phyloP scores from a whole-genome alignment of 2,888 invertebrate species.

The Nomada fabriciana region DNA sequence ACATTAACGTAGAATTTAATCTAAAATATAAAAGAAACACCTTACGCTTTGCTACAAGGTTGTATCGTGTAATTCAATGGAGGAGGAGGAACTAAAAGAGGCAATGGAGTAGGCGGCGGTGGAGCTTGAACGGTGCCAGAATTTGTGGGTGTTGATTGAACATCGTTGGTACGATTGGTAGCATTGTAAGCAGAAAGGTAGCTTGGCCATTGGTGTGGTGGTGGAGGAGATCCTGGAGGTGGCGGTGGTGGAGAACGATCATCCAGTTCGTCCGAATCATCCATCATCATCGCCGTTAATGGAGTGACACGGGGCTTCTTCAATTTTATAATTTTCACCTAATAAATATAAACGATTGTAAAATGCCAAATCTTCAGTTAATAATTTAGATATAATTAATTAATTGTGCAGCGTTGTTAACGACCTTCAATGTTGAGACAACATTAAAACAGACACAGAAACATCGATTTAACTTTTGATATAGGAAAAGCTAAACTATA shows the following conservation, averaged over 20 bases:
- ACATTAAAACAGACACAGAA: not conserved
- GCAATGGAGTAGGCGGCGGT: conserved; percentile 83
- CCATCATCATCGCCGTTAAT: conserved; percentile 81
- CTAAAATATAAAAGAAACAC: conserved; percentile 23
- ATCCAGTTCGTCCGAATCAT: conserved; percentile 85
- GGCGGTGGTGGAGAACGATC: conserved; percentile 87
- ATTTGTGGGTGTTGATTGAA: conserved; percentile 52
- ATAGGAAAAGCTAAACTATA: not conserved
- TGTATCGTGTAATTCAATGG: conserved; percentile 82
- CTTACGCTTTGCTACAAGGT: conserved; percentile 81
- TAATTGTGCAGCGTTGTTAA: too few species aligned
- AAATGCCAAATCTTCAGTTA: too few species aligned
- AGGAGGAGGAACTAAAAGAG: conserved; percentile 82
- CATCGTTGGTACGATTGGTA: conserved; percentile 51
- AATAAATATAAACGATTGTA: conserved; percentile 23
- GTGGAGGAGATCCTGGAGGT: conserved; percentile 87
- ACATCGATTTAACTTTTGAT: not conserved
- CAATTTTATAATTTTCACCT: conserved; percentile 85
- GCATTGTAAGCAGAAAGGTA: conserved; percentile 80
- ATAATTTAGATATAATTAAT: too few species aligned
- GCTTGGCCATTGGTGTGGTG: conserved; percentile 85
- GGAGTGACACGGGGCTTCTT: conserved; percentile 82
- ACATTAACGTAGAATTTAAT: conserved; percentile 14
- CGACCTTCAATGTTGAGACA: too few species aligned
- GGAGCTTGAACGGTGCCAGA: conserved; percentile 67